Evolutionary conservation across 2,888 invertebrate species (phyloP), one percentile per base, ranked within the genome.

Genomic region (Capitulum mitella): DNA sequence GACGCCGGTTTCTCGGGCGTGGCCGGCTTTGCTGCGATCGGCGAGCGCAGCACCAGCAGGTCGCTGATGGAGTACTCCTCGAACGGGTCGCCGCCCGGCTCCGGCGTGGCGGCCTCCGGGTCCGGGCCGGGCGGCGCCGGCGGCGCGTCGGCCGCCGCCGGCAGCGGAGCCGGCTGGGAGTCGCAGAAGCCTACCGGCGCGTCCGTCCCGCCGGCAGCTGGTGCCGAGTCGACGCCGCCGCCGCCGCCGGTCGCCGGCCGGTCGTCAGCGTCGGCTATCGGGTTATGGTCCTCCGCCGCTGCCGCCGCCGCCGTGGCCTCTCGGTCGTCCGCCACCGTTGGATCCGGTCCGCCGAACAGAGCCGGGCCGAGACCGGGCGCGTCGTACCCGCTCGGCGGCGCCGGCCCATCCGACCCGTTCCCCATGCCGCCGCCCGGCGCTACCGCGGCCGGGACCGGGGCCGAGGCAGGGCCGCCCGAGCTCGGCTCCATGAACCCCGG

Each of bases 11-110:
- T 14, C 64, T 64, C 64, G 6, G 22, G 34, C 34, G 34, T 14
- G 5, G 64, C n/a, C 64, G 34, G 37, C 10, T 14, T 29, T 3
- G 29, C 3, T 6, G 32, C 61, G 14, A 61, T 14, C 29, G 61
- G 61, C 6, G 61, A 29, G 32, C 64, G 34, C 34, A 64, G 34
- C 64, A 64, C 64, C 64, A 64, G 34, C 34, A 64, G 34, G 34
- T 64, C 64, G 5, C 64, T 64, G 64, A 64, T 64, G 64, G 34
- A 37, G 64, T 37, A 64, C 37, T 64, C 64, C 34, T 64, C 64
- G 34, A 64, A 64, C 3, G 54, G 54, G 26, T 54, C 54, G 3
- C 19, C 54, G 46, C 10, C 46, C 46, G 46, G 46, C 10, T 46
- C 46, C 14, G 46, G 8, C 26, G 54, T 6, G 19, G 48, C 48